Conservation (phyloP, 2,888 invertebrate genomes). For the Heteromurus nitidus region DNA sequence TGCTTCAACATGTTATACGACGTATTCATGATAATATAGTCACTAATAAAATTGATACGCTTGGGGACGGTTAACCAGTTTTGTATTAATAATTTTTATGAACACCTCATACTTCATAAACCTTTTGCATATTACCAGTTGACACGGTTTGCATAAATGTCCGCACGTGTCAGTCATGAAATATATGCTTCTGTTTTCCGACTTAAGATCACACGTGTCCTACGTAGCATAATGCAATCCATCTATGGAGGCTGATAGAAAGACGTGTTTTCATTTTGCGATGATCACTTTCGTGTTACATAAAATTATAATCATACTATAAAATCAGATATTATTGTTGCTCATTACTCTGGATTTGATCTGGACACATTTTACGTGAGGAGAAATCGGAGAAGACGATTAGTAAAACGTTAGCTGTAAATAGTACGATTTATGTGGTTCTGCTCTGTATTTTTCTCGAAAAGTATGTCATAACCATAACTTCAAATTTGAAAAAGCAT, state of each 20-base stretch:
- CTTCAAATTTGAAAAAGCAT: background rate
- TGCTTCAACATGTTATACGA: too few species aligned
- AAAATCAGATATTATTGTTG: background rate
- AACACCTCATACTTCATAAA: too few species aligned
- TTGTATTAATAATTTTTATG: too few species aligned
- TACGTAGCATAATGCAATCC: background rate
- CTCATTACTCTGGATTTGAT: too few species aligned
- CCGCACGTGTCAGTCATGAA: background rate
- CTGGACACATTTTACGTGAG: too few species aligned
- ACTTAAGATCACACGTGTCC: background rate
- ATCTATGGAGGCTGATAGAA: background rate
- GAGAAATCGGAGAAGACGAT: too few species aligned
- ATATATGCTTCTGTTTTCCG: background rate
- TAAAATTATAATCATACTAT: background rate
- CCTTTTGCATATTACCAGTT: too few species aligned
- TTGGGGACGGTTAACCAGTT: background rate
- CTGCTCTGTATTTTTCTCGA: background rate
- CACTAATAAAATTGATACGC: background rate
- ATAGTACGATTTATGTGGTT: background rate
- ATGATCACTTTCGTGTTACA: too few species aligned
- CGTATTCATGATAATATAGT: too few species aligned
- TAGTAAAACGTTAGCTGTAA: too few species aligned
- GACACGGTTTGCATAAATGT: constrained; percentile 9
- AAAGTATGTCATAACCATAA: background rate
- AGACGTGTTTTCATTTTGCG: background rate